phyloP scores from a whole-genome alignment of 2,888 invertebrate genomes.

The Allacma fusca region DNA sequence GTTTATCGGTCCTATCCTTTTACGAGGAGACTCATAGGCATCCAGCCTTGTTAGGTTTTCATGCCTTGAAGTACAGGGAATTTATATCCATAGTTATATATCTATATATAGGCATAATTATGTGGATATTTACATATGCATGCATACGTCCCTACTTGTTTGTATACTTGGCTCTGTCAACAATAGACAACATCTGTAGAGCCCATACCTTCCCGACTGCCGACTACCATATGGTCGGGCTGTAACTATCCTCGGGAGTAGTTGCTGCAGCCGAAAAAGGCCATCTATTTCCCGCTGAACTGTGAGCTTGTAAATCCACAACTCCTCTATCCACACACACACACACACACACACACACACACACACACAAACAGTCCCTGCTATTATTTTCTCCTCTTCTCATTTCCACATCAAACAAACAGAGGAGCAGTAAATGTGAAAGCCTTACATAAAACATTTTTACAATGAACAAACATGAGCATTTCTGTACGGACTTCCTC shows the following conservation, averaged over 20 bases:
- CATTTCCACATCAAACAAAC: conserved; percentile 24
- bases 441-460: conserved; percentile 12
- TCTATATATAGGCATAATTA: too few relatives aligned
- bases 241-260: background rate
- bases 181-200: too few relatives aligned
- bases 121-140: too few relatives aligned
- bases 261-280: background rate
- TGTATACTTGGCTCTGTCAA: too few relatives aligned
- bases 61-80: too few relatives aligned
- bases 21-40: background rate
- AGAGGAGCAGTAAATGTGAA: conserved; percentile 18
- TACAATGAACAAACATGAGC: conserved; percentile 21
- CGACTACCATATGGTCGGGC: background rate
- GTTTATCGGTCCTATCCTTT: background rate
- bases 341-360: background rate
- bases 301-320: conserved; percentile 15
- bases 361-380: background rate
- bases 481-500: background rate
- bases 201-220: too few relatives aligned
- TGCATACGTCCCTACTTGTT: too few relatives aligned
- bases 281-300: conserved; percentile 7
- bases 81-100: too few relatives aligned
- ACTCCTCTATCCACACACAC: background rate
- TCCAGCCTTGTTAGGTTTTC: too few relatives aligned
- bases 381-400: conserved; percentile 20